Percentiles rank a stretch among this genome's conserved stretches.
phyloP scores from a whole-genome alignment of 2,797 vertebrate genomes.

The Ctenochaetus hawaiiensis region DNA sequence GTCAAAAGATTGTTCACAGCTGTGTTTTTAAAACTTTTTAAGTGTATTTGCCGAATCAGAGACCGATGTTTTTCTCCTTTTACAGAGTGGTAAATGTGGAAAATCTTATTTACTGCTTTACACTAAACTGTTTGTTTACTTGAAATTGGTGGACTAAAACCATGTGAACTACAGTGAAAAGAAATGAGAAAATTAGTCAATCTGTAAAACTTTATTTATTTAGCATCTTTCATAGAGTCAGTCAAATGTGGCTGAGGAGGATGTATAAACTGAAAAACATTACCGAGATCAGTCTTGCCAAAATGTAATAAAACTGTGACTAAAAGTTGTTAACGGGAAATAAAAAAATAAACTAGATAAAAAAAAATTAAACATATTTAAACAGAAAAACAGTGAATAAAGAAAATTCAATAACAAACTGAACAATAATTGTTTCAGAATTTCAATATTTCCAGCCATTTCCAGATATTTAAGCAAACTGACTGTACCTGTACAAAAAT shows the following conservation, averaged over 20 bases:
- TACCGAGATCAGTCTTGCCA: neutral
- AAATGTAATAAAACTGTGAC: no score
- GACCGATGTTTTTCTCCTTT: neutral
- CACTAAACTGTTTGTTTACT: neutral
- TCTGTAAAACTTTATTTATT: neutral
- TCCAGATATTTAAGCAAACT: neutral
- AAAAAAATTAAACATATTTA: neutral
- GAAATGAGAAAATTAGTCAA: neutral
- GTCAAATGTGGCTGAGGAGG: neutral
- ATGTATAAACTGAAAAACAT: neutral
- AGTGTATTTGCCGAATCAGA: neutral
- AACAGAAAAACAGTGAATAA: neutral
- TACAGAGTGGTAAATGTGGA: neutral
- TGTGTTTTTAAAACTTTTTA: slow-evolving; percentile 14
- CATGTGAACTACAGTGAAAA: neutral
- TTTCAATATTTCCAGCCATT: neutral
- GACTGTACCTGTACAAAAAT: neutral
- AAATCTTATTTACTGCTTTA: neutral
- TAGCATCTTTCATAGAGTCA: neutral
- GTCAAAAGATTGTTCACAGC: slow-evolving; percentile 13
- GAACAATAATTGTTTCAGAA: neutral
- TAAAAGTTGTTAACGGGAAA: neutral
- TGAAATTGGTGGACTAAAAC: neutral
- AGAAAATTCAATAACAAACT: neutral
- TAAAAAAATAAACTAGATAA: neutral